Evolutionary conservation across 2,113 vertebrate genomes (phyloP), one percentile per base, ranked within the genome.

Genomic region (Ptilorrhoa leucosticta): DNA sequence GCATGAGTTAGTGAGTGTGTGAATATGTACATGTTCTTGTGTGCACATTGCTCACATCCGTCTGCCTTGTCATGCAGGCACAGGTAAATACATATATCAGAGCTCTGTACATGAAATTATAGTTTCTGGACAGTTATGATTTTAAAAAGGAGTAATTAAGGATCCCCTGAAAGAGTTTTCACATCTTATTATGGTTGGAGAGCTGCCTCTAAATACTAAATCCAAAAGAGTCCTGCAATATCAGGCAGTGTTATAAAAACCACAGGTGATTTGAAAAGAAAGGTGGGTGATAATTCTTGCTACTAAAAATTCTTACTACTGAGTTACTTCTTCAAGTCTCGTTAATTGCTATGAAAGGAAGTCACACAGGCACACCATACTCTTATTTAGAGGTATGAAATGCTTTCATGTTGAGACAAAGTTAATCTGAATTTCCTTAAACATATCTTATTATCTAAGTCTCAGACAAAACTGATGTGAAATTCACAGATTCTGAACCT

Each of bases 1-100:
- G 10, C 31, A 20, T 26, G 24, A 66, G 13, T 58, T 45, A 26
- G 13, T 57, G 28, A 54, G 4, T 35, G 8, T 31, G 5, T 56
- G 7, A 39, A 16, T 39, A 35, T 2, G 10, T 27, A n/a, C 10
- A 10, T 13, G 7, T 61, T 4, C 22, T 76, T 50, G 7, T 16
- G 33, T 26, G 18, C 16, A 60, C 6, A 14, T 6, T 47, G 14
- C 39, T 80, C 24, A 18, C 6, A 47, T 39, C 40, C 40, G 19
- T n/a, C 15, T 73, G 14, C n/a, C 45, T 80, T 22, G 23, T 77
- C 37, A 44, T 31, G 4, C 15, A 11, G 17, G 11, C 2, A 5
- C 2, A 60, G 40, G 0, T 53, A 50, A 37, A 50, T 30, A 45
- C 19, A 40, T 0, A 0, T 31, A 65, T 66, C 37, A 58, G 20